Percentiles rank a stretch among this genome's conserved stretches.
phyloP scores from a whole-genome alignment of 2,797 vertebrate genomes.

The Chaetophractus vellerosus region DNA sequence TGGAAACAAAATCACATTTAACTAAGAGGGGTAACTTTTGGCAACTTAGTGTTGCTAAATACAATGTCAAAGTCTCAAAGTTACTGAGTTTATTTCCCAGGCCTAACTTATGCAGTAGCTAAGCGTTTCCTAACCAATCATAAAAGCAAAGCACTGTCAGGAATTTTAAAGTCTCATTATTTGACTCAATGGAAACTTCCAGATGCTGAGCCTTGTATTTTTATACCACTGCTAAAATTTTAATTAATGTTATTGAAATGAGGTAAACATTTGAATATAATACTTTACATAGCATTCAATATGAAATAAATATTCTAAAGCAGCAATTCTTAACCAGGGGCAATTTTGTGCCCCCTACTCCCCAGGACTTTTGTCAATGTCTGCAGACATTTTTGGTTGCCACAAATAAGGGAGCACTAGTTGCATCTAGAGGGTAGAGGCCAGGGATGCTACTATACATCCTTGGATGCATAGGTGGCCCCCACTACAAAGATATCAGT shows the following conservation, averaged over 20 bases:
- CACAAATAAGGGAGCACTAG: not conserved
- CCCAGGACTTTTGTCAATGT: not conserved
- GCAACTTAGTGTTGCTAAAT: not conserved
- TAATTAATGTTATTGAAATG: conserved; percentile 15
- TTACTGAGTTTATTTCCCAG: not conserved
- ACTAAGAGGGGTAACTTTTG: not conserved
- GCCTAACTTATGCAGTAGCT: not conserved
- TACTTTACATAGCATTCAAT: not conserved
- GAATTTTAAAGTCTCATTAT: conserved; percentile 30
- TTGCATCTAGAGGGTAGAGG: not conserved
- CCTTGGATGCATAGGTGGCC: not conserved
- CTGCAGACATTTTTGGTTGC: not conserved
- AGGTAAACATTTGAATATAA: conserved; percentile 2
- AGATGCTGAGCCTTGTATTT: not conserved
- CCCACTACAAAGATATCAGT: not conserved
- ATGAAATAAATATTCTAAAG: conserved; percentile 46
- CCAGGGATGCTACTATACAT: not conserved
- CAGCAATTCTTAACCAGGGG: not conserved
- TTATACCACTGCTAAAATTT: not conserved
- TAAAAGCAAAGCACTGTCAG: not conserved
- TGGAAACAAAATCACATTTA: not conserved
- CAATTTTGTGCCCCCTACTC: not conserved
- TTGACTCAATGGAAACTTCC: not conserved
- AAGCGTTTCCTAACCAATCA: conserved; percentile 31
- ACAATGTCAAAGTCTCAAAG: not conserved